A percentile compares a stretch with the other conserved stretches of the same genome.
Evolutionary conservation across 2,797 vertebrate species (phyloP).

Genomic region (Hoplostethus mediterraneus): DNA sequence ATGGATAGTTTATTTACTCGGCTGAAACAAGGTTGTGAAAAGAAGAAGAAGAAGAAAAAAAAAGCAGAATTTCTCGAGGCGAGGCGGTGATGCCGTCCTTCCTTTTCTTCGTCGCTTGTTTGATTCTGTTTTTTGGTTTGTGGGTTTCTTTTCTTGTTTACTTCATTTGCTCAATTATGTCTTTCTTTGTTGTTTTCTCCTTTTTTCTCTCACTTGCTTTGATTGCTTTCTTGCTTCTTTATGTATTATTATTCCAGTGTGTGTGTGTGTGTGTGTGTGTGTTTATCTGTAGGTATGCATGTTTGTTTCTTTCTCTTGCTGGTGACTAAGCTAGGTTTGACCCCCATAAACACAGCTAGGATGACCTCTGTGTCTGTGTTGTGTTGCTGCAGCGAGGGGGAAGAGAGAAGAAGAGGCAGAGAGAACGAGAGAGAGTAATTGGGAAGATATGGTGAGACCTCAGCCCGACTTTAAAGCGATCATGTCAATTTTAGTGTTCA

Average conservation of each 20-base stretch:
- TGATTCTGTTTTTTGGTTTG: conserved; percentile 24
- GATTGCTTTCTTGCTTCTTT: background rate
- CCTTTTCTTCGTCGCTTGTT: conserved; percentile 21
- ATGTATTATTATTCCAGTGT: background rate
- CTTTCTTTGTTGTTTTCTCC: conserved; percentile 4
- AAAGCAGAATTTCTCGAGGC: conserved; percentile 31
- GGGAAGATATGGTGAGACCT: background rate
- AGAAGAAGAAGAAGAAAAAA: conserved; percentile 20
- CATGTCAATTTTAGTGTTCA: background rate
- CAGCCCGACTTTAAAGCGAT: background rate
- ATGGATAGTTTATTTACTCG: conserved; percentile 80
- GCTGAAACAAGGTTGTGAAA: conserved; percentile 71
- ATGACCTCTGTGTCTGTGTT: conserved; percentile 19
- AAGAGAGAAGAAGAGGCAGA: background rate
- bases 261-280: background rate
- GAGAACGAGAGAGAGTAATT: background rate
- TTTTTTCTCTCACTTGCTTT: background rate
- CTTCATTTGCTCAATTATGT: conserved; percentile 11
- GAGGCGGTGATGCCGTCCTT: conserved; percentile 18
- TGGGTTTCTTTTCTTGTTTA: conserved; percentile 20
- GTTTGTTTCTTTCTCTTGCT: background rate
- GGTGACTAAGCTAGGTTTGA: conserved; percentile 19
- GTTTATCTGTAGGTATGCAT: background rate
- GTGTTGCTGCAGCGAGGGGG: background rate
- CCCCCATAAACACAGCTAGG: conserved; percentile 37